Conservation (phyloP, 2,797 vertebrate species). For the Nyctalus aviator region DNA sequence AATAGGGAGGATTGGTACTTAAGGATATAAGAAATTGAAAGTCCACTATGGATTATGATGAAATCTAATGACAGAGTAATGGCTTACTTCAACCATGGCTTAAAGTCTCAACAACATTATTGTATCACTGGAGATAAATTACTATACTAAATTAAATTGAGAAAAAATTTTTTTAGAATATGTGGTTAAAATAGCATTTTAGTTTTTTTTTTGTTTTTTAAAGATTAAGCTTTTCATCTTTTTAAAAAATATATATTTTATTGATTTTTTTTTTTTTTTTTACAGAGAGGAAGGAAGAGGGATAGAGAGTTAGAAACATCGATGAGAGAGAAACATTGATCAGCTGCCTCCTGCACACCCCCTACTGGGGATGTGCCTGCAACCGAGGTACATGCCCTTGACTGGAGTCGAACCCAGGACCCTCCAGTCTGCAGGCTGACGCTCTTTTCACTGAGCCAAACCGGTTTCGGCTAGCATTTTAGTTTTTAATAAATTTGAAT, state of each 20-base stretch:
- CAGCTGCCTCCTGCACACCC: too few relatives aligned
- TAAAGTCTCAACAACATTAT: not conserved
- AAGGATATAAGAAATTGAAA: not conserved
- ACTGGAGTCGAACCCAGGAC: too few relatives aligned
- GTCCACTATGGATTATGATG: not conserved
- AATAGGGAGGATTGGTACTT: not conserved
- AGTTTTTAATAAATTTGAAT: slow-evolving; percentile 50
- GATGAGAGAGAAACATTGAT: too few relatives aligned
- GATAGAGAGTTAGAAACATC: too few relatives aligned
- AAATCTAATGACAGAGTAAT: slow-evolving; percentile 14
- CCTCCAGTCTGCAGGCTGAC: too few relatives aligned
- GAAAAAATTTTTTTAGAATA: slow-evolving; percentile 18
- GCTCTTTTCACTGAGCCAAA: too few relatives aligned
- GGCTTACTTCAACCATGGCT: slow-evolving; percentile 8
- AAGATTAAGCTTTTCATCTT: too few relatives aligned
- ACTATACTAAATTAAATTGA: not conserved
- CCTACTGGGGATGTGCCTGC: too few relatives aligned
- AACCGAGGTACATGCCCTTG: too few relatives aligned
- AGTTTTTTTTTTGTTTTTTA: not conserved
- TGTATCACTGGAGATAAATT: not conserved
- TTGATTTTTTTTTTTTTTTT: too few relatives aligned
- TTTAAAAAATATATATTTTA: too few relatives aligned
- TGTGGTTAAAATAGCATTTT: slow-evolving; percentile 5
- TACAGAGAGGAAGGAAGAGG: too few relatives aligned
- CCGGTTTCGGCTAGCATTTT: not conserved